Conservation (phyloP, 2,113 vertebrate genomes). For the Chauna torquata region DNA sequence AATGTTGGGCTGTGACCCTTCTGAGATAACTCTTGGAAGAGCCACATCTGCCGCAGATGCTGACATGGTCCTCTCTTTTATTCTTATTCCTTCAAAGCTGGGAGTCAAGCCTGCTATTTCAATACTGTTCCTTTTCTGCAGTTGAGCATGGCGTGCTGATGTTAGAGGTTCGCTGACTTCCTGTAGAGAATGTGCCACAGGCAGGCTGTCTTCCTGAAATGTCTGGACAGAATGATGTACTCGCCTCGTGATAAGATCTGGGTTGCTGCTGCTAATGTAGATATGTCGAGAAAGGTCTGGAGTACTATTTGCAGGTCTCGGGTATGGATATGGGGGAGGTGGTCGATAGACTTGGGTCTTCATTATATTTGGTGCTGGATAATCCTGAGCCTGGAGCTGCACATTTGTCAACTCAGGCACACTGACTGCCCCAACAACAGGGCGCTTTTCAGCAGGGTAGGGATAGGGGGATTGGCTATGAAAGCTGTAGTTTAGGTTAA, state of each 20-base stretch:
- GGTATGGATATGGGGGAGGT: slow-evolving; percentile 90
- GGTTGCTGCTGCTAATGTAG: slow-evolving; percentile 94
- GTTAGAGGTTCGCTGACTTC: slow-evolving; percentile 94
- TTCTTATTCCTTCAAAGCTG: slow-evolving; percentile 86
- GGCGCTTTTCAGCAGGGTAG: slow-evolving; percentile 86
- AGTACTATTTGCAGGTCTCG: slow-evolving; percentile 94
- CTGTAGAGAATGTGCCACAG: slow-evolving; percentile 95
- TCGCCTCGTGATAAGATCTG: slow-evolving; percentile 91
- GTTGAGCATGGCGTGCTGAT: slow-evolving; percentile 75
- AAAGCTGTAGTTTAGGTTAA: slow-evolving; percentile 92
- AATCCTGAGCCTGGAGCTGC: slow-evolving; percentile 94
- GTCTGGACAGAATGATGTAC: slow-evolving; percentile 98
- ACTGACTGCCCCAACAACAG: slow-evolving; percentile 92
- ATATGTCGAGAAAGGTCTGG: slow-evolving; percentile 94
- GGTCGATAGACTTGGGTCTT: slow-evolving; percentile 94
- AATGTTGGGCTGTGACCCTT: slow-evolving; percentile 82
- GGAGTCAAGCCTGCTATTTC: slow-evolving; percentile 90
- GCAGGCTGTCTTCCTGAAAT: slow-evolving; percentile 96
- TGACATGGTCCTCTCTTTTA: slow-evolving; percentile 89
- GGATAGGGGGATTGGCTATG: slow-evolving; percentile 90
- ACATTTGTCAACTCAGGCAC: slow-evolving; percentile 95
- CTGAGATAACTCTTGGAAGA: slow-evolving; percentile 65
- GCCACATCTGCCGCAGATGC: slow-evolving; percentile 83
- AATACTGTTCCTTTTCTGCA: slow-evolving; percentile 93
- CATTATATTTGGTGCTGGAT: slow-evolving; percentile 93